phyloP scores from a whole-genome alignment of 2,888 invertebrate species.

The Phortica okadai region DNA sequence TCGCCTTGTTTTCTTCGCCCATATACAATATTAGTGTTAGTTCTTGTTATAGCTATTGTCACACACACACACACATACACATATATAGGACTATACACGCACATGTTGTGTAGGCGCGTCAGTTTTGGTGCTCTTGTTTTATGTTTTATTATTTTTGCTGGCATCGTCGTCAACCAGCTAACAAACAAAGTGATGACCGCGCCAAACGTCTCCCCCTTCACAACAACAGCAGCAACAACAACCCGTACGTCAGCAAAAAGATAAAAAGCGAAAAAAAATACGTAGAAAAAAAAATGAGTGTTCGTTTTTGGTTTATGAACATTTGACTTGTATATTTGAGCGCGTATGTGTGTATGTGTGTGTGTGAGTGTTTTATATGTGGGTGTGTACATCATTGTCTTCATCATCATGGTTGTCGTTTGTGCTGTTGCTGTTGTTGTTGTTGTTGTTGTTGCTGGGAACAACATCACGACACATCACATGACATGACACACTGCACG shows the following conservation, averaged over 20 bases:
- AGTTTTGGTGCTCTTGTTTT: neutral
- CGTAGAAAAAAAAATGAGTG: slow-evolving; percentile 34
- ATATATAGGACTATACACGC: slow-evolving; percentile 10
- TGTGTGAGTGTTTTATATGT: slow-evolving; percentile 12
- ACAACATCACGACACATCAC: slow-evolving; percentile 56
- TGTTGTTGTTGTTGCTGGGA: slow-evolving; percentile 37
- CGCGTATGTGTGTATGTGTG: slow-evolving; percentile 18
- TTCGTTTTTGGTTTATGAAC: slow-evolving; percentile 64
- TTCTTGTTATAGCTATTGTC: slow-evolving; percentile 9
- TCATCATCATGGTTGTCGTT: slow-evolving; percentile 34
- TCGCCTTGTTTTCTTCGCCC: slow-evolving; percentile 20
- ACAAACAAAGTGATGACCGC: too few species aligned
- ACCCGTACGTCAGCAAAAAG: too few species aligned
- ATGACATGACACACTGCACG: slow-evolving; percentile 62
- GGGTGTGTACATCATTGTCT: slow-evolving; percentile 35
- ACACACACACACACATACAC: slow-evolving; percentile 31
- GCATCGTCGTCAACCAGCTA: too few species aligned
- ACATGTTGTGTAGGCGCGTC: slow-evolving; percentile 1
- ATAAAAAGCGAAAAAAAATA: too few species aligned
- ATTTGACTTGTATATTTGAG: slow-evolving; percentile 43
- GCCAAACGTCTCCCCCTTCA: too few species aligned
- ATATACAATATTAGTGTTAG: neutral
- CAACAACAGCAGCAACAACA: too few species aligned
- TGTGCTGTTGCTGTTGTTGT: slow-evolving; percentile 16
- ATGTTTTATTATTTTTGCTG: neutral